phyloP scores from a whole-genome alignment of 53 echinoderm and acorn worm species.

The Holothuria leucospilota region DNA sequence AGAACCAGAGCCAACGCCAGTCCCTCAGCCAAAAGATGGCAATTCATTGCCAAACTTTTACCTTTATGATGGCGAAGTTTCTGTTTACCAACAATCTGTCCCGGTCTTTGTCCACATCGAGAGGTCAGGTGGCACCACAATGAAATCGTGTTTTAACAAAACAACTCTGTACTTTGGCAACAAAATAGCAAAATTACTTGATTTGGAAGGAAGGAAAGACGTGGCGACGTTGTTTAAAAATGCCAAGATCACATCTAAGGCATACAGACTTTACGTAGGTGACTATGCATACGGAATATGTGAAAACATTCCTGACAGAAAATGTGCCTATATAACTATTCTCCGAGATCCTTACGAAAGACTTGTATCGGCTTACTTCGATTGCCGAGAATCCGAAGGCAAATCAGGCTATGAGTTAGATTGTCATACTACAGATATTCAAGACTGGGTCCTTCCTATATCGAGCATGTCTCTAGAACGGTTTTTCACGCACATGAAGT shows the following conservation, averaged over 20 bases:
- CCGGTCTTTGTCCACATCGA: constrained; percentile 19
- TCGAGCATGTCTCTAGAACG: background rate
- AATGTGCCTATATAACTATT: constrained; percentile 8
- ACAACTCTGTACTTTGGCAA: constrained; percentile 30
- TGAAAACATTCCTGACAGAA: constrained; percentile 36
- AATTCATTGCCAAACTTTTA: constrained; percentile 36
- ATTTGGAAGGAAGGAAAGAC: background rate
- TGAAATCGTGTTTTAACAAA: constrained; percentile 26
- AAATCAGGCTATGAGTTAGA: constrained; percentile 15
- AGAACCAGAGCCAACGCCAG: constrained; percentile 9
- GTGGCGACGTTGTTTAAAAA: constrained; percentile 25
- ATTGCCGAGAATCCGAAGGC: constrained; percentile 23
- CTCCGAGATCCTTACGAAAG: constrained; percentile 35
- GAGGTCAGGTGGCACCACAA: constrained; percentile 21
- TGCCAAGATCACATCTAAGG: constrained; percentile 36
- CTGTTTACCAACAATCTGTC: constrained; percentile 30
- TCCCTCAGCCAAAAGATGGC: constrained; percentile 7
- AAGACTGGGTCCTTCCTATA: constrained; percentile 25
- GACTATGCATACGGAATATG: constrained; percentile 30
- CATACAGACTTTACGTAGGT: constrained; percentile 25
- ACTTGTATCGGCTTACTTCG: constrained; percentile 37
- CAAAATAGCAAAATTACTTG: constrained; percentile 30
- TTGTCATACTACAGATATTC: constrained; percentile 28
- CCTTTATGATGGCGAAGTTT: background rate
- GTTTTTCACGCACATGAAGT: constrained; percentile 21